A percentile compares a stretch with the other conserved stretches of the same genome.
Conservation (phyloP, 2,797 vertebrate species). For the Linurgus olivaceus region DNA sequence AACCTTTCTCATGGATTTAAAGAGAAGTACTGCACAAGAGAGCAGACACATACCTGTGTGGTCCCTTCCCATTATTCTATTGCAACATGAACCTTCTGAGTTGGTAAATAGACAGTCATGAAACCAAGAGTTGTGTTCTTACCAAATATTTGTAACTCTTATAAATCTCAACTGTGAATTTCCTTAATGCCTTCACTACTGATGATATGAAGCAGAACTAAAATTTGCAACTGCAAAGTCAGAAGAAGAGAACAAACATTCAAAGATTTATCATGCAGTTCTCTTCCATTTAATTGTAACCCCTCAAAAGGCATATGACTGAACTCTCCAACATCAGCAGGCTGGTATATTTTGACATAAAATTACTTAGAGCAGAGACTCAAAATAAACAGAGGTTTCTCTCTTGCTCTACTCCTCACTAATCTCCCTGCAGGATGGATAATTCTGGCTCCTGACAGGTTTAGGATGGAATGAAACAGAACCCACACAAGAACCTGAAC, state of each 20-base stretch:
- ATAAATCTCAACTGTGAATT: not conserved
- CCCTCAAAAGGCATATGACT: fast-evolving
- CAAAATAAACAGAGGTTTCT: not conserved
- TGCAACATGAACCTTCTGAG: not conserved
- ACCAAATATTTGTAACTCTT: not conserved
- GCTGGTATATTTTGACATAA: not conserved
- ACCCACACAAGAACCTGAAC: not conserved
- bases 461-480: not conserved
- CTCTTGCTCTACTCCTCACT: not conserved
- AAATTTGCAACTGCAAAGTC: not conserved
- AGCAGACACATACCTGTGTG: not conserved
- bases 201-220: not conserved
- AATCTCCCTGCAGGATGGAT: not conserved
- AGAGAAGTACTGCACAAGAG: not conserved
- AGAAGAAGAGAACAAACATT: not conserved
- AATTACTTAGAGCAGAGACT: not conserved
- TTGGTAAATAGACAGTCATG: not conserved
- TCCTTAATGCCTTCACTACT: not conserved
- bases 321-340: not conserved
- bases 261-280: not conserved
- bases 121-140: not conserved
- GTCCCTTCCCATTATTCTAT: not conserved
- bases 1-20: not conserved
- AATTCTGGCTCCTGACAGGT: not conserved
- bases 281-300: not conserved